phyloP scores from a whole-genome alignment of 2,888 invertebrate genomes.

The Drosophila pseudotalamancana region DNA sequence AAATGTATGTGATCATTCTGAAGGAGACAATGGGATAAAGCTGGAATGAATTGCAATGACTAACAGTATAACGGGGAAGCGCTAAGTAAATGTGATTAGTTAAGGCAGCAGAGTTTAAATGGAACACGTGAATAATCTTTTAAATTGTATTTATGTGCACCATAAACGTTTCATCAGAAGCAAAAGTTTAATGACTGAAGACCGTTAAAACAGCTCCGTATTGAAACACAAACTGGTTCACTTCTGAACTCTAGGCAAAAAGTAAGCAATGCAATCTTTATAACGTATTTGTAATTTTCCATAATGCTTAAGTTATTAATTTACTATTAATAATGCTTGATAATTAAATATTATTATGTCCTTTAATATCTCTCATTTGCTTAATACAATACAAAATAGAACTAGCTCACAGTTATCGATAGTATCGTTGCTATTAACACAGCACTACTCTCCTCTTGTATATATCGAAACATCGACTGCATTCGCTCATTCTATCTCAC shows the following conservation, averaged over 20 bases:
- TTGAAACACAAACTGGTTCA: not conserved
- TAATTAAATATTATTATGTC: too few relatives aligned
- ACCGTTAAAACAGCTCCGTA: not conserved
- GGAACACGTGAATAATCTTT: not conserved
- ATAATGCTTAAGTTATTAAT: too few relatives aligned
- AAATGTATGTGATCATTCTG: not conserved
- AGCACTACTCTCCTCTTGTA: conserved; percentile 3
- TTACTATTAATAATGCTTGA: too few relatives aligned
- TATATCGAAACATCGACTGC: conserved; percentile 21
- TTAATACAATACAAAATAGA: not conserved
- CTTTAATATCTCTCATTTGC: too few relatives aligned
- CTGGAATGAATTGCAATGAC: conserved; percentile 30
- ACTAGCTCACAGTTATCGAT: conserved; percentile 17
- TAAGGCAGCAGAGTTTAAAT: conserved; percentile 1
- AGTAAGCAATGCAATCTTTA: too few relatives aligned
- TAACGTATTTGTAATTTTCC: too few relatives aligned
- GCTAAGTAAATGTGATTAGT: conserved; percentile 35
- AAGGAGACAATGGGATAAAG: not conserved
- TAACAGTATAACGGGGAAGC: conserved; percentile 30
- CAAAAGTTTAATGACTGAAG: too few relatives aligned
- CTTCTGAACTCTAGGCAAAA: too few relatives aligned
- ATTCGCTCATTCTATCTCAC: conserved; percentile 45
- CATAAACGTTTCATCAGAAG: not conserved
- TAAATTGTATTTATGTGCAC: not conserved
- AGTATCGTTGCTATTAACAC: not conserved